Base-by-base conservation (phyloP, 30 jellyfish, hydroid and myxozoan species). In the Turritopsis dohrnii region DNA sequence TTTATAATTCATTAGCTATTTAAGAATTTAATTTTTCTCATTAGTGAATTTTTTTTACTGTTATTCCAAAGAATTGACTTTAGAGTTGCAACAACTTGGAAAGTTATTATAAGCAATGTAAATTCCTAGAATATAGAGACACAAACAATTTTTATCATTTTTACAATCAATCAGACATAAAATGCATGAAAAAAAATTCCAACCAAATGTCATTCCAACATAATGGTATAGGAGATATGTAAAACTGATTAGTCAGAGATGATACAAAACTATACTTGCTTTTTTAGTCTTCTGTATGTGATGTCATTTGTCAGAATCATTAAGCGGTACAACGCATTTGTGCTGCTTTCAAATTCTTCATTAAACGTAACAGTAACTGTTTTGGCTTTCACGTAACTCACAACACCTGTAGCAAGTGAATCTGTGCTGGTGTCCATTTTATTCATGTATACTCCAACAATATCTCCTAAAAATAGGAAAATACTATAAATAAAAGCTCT, bases 301-400 rank as follows among this genome's bases (percentile, higher is more conserved):
- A 93, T 89, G 84, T 93, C 96, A 88, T 93, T 93, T 73, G 90
- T 71, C 22, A 93, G 93, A 29, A 85, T 93, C 77, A 82, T 81
- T 31, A 93, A 84, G 41, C 82, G 29, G 76, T 73, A 88, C 18
- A 85, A 60, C 8, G 79, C 86, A 7, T 66, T 27, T 52, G 82
- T 65, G 22, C 54, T 24, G 60, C 74, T 65, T 21, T 88, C 98
- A 84, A 85, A 25, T 9, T 76, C 96, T 26, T 93, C 94, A n/a
- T 93, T 91, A 83, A 93, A 93, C 1, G 98, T 96, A 81, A 93
- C 96, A 28, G 95, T 88, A 17, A 89, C 85, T 8, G 83, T 53
- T 69, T 71, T 80, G 17, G 83, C 95, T 1, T 60, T 71, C 13
- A 60, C 95, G 71, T 71, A 82, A 19, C 89, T 81, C 60, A 93